Evolutionary conservation across 1,140 invertebrate species (phyloP), one percentile per base, ranked within the genome.

Genomic region (Zaprionus kolodkinae): DNA sequence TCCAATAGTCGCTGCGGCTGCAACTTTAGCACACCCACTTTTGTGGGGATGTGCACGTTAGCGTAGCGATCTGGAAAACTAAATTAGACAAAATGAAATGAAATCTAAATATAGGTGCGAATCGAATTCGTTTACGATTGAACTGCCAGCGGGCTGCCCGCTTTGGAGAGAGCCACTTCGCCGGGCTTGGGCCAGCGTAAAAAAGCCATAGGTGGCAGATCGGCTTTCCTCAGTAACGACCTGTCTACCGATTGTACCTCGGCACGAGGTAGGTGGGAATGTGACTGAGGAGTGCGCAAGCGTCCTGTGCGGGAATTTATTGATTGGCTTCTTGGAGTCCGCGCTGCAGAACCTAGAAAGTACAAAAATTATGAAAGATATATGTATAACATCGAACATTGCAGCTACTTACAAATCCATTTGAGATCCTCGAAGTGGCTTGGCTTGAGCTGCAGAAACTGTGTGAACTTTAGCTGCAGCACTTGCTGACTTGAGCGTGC

Each of bases 121-220:
- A 48, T n/a, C 30, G n/a, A 4, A 12, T 11, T 2, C 0, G 0
- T 64, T 72, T 72, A 85, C 81, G 55, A 35, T 30, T 85, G 84
- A 0, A 95, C 93, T 27, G 95, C 91, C 3, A 95, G 76, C 0
- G 95, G 95, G 76, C 94, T 95, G 21, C 95, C 95, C 48, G 93
- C 91, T 90, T 94, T 93, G 10, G 94, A 95, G 21, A 95, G 89
- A 0, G 94, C 94, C 69, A 93, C 92, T 87, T 95, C 94, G 11
- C 94, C 94, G 56, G 93, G 84, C 38, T 93, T 92, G 5, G 95
- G 94, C 60, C 93, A 93, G 59, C 95, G 92, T n/a, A 95, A 57
- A 15, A 95, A 80, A 40, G 93, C 92, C 36, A 78, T 15, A n/a
- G 94, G 71, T 0, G 94, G 93, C 25, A 35, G 6, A 7, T 72